Conservation (phyloP, 2,797 vertebrate genomes). For the Cossypha niveicapilla region DNA sequence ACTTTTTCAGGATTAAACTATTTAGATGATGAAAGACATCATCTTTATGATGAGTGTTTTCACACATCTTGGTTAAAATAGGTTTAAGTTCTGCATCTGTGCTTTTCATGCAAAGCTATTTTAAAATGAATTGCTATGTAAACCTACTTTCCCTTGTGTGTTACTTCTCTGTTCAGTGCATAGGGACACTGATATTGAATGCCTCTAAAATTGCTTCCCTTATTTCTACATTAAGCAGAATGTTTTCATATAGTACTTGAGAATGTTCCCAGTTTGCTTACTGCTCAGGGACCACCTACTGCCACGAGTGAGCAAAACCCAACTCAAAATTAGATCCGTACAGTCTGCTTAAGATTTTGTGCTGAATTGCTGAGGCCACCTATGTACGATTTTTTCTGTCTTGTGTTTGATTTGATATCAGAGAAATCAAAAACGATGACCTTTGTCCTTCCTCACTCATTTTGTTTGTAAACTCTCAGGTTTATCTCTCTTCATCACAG, state of each 20-base stretch:
- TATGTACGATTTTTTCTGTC: neutral
- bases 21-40: neutral
- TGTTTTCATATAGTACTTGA: neutral
- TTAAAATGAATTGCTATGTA: neutral
- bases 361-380: neutral
- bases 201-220: neutral
- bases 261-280: neutral
- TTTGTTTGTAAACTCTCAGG: neutral
- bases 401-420: neutral
- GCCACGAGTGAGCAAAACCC: neutral
- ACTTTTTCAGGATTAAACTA: neutral
- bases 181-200: neutral
- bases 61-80: neutral
- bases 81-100: neutral
- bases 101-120: neutral
- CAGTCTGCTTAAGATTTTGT: neutral
- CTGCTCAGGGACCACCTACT: neutral
- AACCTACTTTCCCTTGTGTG: fast-evolving
- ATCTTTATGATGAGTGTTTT: neutral
- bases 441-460: neutral
- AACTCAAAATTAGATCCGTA: neutral
- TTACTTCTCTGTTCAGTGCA: neutral
- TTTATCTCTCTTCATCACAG: neutral
- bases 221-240: neutral
- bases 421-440: neutral